Evolutionary conservation across 2,888 invertebrate genomes (phyloP), one percentile per base, ranked within the genome.

Genomic region (Leptothorax acervorum): DNA sequence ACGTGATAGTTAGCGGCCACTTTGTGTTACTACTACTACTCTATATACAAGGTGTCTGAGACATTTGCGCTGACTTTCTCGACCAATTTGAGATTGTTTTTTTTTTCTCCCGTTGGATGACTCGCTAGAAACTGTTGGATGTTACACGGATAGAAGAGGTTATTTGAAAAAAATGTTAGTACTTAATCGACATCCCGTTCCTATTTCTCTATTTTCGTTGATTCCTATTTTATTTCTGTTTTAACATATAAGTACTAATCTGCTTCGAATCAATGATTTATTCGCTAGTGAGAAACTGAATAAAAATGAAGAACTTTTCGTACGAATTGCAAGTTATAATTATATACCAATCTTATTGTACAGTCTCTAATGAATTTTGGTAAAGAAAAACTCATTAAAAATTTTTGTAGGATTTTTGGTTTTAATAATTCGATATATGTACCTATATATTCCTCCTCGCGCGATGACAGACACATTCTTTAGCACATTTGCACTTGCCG

Each of bases 1-100:
- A 60, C 60, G 35, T 28, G 74, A 81, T 81, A 73, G 71, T 79
- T 57, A 31, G 45, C 71, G 70, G n/a, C 15, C 18, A 45, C 75
- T 76, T 76, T 28, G 51, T 28, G 6, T 51, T 28, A 35, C 57
- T 23, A 35, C 12, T 78, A 31, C 28, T 57, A 57, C 4, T 12
- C 53, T 15, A 8, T 12, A 6, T 71, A 71, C 18, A 31, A 39
- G 3, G 15, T 42, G n/a, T 70, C 11, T 45, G 45, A 45, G 39
- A 55, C 2, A 70, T 55, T 71, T 39, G 51, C 12, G 62, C 8
- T 42, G 51, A 31, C 11, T 23, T 79, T 15, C 31, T 31, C 23
- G 18, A 73, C 8, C 31, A 11, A 39, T 9, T 71, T 48, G 15
- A 42, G 45, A 23, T 23, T 39, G 12, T 28, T 45, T 31, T 71